Conservation (phyloP, 2,113 vertebrate genomes). For the Hippoglossus stenolepis region DNA sequence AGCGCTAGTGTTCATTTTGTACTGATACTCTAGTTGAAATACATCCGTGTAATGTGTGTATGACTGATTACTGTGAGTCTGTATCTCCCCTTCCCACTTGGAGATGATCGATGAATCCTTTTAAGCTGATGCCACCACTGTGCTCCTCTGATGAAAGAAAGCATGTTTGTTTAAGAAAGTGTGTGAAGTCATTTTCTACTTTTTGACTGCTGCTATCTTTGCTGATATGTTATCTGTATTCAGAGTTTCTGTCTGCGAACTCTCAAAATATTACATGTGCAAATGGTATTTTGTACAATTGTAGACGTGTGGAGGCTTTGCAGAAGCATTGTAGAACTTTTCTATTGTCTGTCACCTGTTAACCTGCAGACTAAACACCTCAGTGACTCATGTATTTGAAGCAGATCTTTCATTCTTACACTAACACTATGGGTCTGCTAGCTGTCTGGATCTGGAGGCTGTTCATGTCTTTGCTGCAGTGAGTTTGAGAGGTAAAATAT, state of each 20-base stretch:
- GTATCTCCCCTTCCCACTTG: neutral
- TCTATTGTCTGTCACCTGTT: neutral
- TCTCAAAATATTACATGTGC: neutral
- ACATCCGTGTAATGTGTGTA: too few species aligned
- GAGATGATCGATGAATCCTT: neutral
- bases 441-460: too few species aligned
- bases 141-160: neutral
- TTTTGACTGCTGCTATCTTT: neutral
- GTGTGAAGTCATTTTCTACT: neutral
- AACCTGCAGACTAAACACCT: neutral
- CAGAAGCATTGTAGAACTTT: neutral
- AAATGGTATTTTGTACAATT: neutral
- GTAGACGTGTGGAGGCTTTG: neutral
- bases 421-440: too few species aligned
- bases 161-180: neutral
- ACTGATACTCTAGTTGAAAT: too few species aligned
- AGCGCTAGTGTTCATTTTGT: too few species aligned
- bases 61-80: too few species aligned
- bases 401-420: neutral
- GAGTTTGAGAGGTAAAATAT: slow-evolving; percentile 29
- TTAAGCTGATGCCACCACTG: neutral
- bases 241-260: neutral
- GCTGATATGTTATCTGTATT: neutral
- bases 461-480: too few species aligned
- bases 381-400: neutral